Conservation (phyloP, 1,140 invertebrate genomes). For the Steinernema feltiae region DNA sequence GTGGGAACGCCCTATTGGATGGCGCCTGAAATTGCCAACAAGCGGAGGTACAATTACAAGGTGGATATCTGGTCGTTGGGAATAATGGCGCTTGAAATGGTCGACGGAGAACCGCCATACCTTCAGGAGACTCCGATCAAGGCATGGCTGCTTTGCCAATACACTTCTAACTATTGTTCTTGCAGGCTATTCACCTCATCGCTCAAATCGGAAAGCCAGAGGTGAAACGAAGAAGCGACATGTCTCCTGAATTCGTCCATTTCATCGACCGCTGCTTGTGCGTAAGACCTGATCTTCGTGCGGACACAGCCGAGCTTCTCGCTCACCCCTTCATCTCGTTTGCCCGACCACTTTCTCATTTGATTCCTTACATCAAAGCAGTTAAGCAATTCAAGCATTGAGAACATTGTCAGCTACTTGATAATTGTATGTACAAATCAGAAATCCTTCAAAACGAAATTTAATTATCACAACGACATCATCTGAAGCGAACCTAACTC, state of each 20-base stretch:
- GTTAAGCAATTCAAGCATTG: constrained; percentile 34
- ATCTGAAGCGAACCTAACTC: too few species aligned
- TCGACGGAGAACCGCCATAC: constrained; percentile 53
- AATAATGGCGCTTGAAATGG: constrained; percentile 51
- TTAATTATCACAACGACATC: too few species aligned
- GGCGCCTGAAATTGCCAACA: constrained; percentile 71
- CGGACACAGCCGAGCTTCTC: constrained; percentile 50
- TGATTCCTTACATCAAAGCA: constrained; percentile 55
- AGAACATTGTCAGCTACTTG: background rate
- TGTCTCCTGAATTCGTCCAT: constrained; percentile 46
- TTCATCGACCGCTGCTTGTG: constrained; percentile 48
- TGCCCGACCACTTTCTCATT: constrained; percentile 49
- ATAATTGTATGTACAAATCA: background rate
- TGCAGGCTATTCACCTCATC: constrained; percentile 50
- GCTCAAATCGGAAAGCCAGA: constrained; percentile 54
- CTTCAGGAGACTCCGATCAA: constrained; percentile 50
- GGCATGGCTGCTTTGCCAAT: constrained; percentile 15
- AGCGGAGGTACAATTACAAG: constrained; percentile 47
- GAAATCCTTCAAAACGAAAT: too few species aligned
- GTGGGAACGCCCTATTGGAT: constrained; percentile 82
- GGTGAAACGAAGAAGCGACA: constrained; percentile 36
- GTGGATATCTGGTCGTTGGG: constrained; percentile 53
- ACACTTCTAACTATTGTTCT: background rate
- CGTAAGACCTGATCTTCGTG: constrained; percentile 46
- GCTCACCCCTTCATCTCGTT: constrained; percentile 47